Base-by-base conservation (phyloP, 2,888 invertebrate species). In the Philopedon plagiatum region DNA sequence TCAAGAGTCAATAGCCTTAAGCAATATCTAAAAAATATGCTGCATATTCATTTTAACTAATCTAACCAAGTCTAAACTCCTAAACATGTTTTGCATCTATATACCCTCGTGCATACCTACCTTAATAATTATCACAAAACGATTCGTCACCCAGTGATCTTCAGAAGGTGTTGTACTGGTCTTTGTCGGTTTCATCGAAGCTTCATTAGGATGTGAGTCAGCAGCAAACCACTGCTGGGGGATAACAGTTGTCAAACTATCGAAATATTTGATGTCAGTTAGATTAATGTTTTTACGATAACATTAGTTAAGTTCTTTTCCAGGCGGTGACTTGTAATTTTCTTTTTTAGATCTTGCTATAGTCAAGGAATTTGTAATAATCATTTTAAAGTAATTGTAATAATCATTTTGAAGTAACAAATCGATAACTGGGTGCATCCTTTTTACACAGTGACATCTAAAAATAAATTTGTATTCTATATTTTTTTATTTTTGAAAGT, bases 201-300 rank as follows among this genome's bases (percentile, higher is more conserved):
- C 77, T 76, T 77, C 77, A 77, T 77, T 77, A 77, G 76, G 73
- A 70, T 77, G 73, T 77, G 77, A 77, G 74, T 77, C 77, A 76
- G 77, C 77, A 76, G 73, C 73, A 75, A 74, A 75, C 74, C 74
- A 75, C 67, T 73, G 75, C 71, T 74, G 73, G 73, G 74, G 74
- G 66, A 72, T 73, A 67, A 75, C 71, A 77, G 74, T 74, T 77
- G 77, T 77, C 77, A 77, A 77, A 76, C 77, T 75, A 73, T 77
- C 77, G 77, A 77, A 77, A 77, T 72, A 75, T 84, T 84, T 84
- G 83, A 84, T 83, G 83, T 81, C 83, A 82, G 83, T 80, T 83
- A 84, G 83, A 84, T 84, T 84, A 84, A 84, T 84, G 84, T 84
- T 84, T 83, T 58, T 39, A 58, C 58, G 58, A 58, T 58, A n/a